Conservation (phyloP, 2,113 vertebrate genomes). For the Anoura caudifer region DNA sequence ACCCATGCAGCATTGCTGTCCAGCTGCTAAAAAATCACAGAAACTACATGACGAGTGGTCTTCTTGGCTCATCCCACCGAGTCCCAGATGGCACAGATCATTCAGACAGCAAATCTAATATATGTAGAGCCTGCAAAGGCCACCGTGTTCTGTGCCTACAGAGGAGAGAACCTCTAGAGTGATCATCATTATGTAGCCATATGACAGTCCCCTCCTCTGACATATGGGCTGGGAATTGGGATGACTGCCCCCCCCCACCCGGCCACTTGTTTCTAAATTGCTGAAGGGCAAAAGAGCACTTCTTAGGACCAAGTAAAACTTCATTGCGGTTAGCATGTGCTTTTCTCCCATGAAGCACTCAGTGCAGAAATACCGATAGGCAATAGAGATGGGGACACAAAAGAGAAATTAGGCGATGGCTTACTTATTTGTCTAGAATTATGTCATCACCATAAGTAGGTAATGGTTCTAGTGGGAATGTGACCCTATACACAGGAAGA, state of each 20-base stretch:
- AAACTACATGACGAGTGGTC: not conserved
- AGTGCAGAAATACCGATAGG: not conserved
- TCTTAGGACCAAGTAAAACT: not conserved
- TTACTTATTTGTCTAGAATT: not conserved
- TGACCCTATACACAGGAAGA: not conserved
- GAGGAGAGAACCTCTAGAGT: not conserved
- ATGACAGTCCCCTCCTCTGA: slow-evolving; percentile 18
- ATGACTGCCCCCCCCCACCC: slow-evolving; percentile 1
- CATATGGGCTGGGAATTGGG: slow-evolving; percentile 60
- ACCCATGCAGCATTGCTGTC: rapidly evolving
- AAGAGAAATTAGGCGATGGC: not conserved
- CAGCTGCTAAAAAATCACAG: not conserved
- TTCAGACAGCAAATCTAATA: slow-evolving; percentile 48
- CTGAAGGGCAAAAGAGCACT: slow-evolving; percentile 50
- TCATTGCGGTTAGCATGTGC: not conserved
- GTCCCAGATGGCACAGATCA: slow-evolving; percentile 1
- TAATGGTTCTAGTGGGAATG: not conserved
- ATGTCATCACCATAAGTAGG: not conserved
- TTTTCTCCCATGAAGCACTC: not conserved
- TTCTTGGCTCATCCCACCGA: not conserved
- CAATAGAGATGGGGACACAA: not conserved
- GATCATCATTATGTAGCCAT: slow-evolving; percentile 38
- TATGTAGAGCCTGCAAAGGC: not conserved
- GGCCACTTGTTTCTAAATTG: slow-evolving; percentile 31
- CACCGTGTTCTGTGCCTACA: not conserved